Evolutionary conservation across 2,797 vertebrate genomes (phyloP), one percentile per base, ranked within the genome.

Genomic region (Varecia variegata): DNA sequence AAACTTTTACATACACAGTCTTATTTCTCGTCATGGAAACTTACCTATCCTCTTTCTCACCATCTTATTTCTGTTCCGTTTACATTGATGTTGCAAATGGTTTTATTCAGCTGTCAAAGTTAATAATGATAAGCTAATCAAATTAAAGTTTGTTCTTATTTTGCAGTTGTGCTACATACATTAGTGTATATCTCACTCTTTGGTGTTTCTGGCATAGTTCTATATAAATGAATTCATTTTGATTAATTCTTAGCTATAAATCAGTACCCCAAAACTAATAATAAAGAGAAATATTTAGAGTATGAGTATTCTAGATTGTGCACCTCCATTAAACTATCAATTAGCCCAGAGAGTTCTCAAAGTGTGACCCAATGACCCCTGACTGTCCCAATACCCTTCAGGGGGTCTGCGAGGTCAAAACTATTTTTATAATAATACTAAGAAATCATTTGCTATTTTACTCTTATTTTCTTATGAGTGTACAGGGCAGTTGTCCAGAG

Each of bases 121-220:
- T 94, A 70, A 94, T 50, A 93, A 83, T 47, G 52, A 88, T 81
- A 97, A 94, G n/a, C 40, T 79, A 80, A 90, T 60, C 13, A 96
- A 88, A 88, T 43, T 82, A 62, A 92, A 93, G 35, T 83, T 70
- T 93, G 67, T 45, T 93, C 21, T 80, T 65, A 60, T 62, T 84
- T 89, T 74, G 32, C 11, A 70, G 12, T 85, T 93, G 62, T 25
- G 40, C 58, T 60, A 17, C 4, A 27, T 67, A 21, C 8, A 35
- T 47, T 83, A 73, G 25, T 58, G 14, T 45, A 40, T 35, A 56
- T 65, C 56, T 77, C 79, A 40, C 30, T 76, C 70, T 88, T 92
- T 88, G 32, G 12, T 4, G 12, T 93, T 97, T 38, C 45, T 77
- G 56, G 15, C 30, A 93, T 77, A 73, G 32, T 56, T 79, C 9